phyloP scores from a whole-genome alignment of 2,888 invertebrate genomes.

The Limnephilus auricula region DNA sequence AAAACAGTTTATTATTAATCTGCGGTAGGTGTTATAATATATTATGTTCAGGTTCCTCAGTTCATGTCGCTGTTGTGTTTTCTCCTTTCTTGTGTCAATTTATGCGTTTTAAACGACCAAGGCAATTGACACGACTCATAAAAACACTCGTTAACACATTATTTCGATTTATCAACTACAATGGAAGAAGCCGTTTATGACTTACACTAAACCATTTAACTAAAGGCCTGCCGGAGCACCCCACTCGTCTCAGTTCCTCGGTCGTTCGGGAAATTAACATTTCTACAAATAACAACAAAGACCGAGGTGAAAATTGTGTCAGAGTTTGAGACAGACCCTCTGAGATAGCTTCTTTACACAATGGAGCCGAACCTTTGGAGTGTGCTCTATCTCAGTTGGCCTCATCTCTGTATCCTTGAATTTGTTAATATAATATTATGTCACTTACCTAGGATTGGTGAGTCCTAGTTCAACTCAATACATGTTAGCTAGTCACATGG shows the following conservation, averaged over 20 bases:
- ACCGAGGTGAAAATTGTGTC: neutral
- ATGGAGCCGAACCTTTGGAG: neutral
- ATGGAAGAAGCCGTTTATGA: slow-evolving; percentile 33
- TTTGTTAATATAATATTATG: neutral
- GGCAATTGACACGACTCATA: slow-evolving; percentile 40
- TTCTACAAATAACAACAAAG: neutral
- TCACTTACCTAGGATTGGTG: neutral
- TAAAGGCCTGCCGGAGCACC: neutral
- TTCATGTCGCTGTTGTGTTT: neutral
- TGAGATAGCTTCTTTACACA: neutral
- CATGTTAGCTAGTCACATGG: neutral
- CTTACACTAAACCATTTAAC: slow-evolving; percentile 17
- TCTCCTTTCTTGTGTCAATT: slow-evolving; percentile 12
- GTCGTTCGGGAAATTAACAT: neutral
- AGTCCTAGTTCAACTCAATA: neutral
- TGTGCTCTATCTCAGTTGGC: neutral
- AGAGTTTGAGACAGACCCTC: neutral
- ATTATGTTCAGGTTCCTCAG: neutral
- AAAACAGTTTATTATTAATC: neutral
- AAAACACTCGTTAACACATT: slow-evolving; percentile 28
- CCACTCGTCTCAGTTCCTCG: neutral
- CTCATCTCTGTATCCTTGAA: neutral
- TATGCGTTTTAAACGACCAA: slow-evolving; percentile 35
- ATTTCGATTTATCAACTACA: slow-evolving; percentile 40
- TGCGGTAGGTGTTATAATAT: neutral